Conservation (phyloP, 53 echinoderm and acorn worm genomes). For the Actinopyga echinites region DNA sequence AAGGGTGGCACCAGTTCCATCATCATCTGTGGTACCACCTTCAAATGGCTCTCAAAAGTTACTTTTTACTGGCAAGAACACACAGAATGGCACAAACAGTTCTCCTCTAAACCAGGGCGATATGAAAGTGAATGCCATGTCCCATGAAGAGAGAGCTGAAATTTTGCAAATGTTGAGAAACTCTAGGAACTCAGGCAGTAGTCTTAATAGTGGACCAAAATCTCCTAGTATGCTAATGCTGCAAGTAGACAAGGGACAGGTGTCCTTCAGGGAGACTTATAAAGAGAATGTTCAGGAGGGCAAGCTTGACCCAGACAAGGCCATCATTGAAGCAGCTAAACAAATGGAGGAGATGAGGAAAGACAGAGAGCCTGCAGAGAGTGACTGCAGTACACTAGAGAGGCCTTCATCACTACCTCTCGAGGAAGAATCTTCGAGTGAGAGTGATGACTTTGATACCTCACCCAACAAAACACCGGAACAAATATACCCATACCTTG, state of each 20-base stretch:
- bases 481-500: constrained; percentile 33
- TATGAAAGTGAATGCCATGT: constrained; percentile 65
- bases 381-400: not conserved
- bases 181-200: constrained; percentile 51
- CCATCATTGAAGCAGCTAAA: constrained; percentile 88
- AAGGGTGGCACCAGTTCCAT: not conserved
- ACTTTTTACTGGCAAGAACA: not conserved
- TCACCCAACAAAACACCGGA: constrained; percentile 52
- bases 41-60: not conserved
- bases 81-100: not conserved
- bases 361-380: not conserved
- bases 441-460: not conserved
- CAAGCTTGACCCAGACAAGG: constrained; percentile 85
- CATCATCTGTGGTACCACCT: not conserved
- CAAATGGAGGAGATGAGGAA: constrained; percentile 63
- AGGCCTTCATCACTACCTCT: not conserved
- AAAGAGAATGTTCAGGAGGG: constrained; percentile 64
- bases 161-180: constrained; percentile 84
- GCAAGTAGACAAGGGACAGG: constrained; percentile 48
- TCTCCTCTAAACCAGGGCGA: constrained; percentile 23
- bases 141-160: constrained; percentile 87
- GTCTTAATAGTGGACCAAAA: constrained; percentile 49
- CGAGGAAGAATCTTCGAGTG: not conserved
- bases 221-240: constrained; percentile 60
- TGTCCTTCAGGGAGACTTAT: constrained; percentile 83